A percentile compares a stretch with the other conserved stretches of the same genome.
These are phyloP conservation scores for Rhinichthys klamathensis DNA, from an alignment of 2,113 vertebrate species.

Conservation along the genomic window DNA sequence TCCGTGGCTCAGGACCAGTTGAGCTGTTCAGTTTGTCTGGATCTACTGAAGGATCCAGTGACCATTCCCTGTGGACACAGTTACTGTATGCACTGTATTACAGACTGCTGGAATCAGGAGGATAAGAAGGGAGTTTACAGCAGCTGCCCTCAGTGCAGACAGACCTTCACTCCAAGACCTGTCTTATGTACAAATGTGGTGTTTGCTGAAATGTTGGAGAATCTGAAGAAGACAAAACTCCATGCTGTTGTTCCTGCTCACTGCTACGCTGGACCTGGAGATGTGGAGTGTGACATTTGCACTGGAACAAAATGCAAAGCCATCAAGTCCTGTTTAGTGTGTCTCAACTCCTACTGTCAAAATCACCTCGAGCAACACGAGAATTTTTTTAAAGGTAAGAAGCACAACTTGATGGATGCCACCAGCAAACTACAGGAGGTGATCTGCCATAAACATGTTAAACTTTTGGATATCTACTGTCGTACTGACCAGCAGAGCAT, in stretches of 20 bases:
- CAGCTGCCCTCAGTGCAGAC: background rate
- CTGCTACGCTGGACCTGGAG: background rate
- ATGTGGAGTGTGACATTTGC: conserved; percentile 18
- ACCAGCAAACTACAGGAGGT: conserved; percentile 25
- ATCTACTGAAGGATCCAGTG: conserved; percentile 14
- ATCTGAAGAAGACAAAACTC: conserved; percentile 2
- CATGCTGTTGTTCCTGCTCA: conserved; percentile 1
- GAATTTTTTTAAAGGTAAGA: background rate
- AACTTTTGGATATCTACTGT: conserved; percentile 43
- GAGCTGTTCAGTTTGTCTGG: background rate
- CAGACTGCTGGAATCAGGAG: conserved; percentile 21
- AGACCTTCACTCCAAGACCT: too few relatives aligned
- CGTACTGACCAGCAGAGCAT: conserved; percentile 24
- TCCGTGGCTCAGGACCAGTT: background rate
- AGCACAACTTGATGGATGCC: conserved; percentile 19
- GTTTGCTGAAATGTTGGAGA: conserved; percentile 19
- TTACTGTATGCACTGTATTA: conserved; percentile 1
- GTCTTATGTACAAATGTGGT: background rate
- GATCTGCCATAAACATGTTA: conserved; percentile 35
- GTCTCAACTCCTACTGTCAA: conserved; percentile 9
- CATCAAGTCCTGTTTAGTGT: background rate
- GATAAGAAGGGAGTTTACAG: background rate
- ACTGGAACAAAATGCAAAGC: background rate
- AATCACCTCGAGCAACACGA: background rate
- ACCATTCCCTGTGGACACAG: conserved; percentile 5